phyloP scores from a whole-genome alignment of 2,797 vertebrate genomes.

The Limnodromus scolopaceus region DNA sequence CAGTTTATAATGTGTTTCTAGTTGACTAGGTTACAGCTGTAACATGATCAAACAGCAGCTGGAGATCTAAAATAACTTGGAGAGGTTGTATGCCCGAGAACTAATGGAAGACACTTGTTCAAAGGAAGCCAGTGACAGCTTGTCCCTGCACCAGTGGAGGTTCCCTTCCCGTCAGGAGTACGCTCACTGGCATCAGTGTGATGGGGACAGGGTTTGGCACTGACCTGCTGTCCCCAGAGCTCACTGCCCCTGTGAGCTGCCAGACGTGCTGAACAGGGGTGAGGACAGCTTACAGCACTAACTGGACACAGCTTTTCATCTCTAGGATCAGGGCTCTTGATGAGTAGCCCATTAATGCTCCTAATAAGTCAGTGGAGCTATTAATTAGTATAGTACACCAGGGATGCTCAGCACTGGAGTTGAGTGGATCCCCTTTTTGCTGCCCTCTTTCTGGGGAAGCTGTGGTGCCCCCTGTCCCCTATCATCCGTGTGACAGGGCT shows the following conservation, averaged over 20 bases:
- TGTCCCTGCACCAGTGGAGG: background rate
- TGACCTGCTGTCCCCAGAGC: background rate
- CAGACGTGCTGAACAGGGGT: fast-evolving
- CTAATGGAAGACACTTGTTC: background rate
- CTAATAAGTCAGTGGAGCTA: background rate
- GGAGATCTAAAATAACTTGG: conserved; percentile 43
- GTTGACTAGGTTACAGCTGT: conserved; percentile 63
- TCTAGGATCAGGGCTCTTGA: background rate
- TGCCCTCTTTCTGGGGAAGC: background rate
- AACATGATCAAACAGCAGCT: conserved; percentile 53
- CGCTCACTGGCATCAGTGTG: background rate
- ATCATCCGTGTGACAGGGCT: background rate
- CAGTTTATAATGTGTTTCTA: conserved; percentile 32
- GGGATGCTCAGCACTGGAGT: background rate
- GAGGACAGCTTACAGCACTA: background rate
- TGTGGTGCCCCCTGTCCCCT: background rate
- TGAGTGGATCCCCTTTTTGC: background rate
- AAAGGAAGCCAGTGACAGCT: background rate
- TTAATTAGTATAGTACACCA: background rate
- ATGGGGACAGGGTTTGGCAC: background rate
- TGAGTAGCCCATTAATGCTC: background rate
- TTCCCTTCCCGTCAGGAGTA: background rate
- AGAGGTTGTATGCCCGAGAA: background rate
- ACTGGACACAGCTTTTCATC: background rate
- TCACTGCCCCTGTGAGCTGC: background rate